Conservation (phyloP, 37 sponge, comb jelly and placozoan genomes). For the Geodia barretti region DNA sequence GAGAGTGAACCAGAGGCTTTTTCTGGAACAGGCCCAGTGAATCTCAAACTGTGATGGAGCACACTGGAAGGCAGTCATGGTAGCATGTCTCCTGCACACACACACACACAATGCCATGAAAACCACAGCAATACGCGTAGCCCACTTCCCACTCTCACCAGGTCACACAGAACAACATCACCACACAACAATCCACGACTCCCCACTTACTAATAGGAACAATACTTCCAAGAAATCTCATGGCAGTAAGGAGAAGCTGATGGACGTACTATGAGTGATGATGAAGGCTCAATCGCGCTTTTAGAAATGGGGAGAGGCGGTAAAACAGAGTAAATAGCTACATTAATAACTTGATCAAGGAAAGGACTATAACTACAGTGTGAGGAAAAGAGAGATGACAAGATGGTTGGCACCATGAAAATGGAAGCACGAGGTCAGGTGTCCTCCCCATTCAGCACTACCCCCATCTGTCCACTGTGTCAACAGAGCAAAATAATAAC, state of each 20-base stretch:
- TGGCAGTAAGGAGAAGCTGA: background rate
- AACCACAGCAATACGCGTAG: background rate
- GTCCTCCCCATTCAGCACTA: slow-evolving; percentile 3
- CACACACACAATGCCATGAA: background rate
- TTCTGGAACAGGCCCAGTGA: slow-evolving; percentile 21
- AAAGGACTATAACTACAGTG: too few relatives aligned
- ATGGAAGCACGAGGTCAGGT: slow-evolving; percentile 16
- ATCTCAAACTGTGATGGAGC: slow-evolving; percentile 23
- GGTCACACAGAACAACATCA: background rate
- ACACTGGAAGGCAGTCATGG: slow-evolving; percentile 74
- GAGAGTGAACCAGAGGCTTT: slow-evolving; percentile 26
- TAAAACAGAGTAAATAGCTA: background rate
- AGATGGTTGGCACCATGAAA: slow-evolving; percentile 19
- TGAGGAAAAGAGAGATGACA: too few relatives aligned
- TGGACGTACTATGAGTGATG: slow-evolving; percentile 3
- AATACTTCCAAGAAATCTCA: slow-evolving; percentile 12
- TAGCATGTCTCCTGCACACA: slow-evolving; percentile 22
- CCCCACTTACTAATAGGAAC: too few relatives aligned
- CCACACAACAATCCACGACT: background rate
- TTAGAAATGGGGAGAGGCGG: background rate
- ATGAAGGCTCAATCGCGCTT: slow-evolving; percentile 4
- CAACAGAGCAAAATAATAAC: background rate
- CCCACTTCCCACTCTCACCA: background rate
- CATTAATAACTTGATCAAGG: too few relatives aligned
- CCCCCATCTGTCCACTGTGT: slow-evolving; percentile 14